Percentiles rank a stretch among this genome's conserved stretches.
These are phyloP conservation scores for Dromiciops gliroides DNA, from an alignment of 2,113 vertebrate genomes.

Conservation along the genomic window DNA sequence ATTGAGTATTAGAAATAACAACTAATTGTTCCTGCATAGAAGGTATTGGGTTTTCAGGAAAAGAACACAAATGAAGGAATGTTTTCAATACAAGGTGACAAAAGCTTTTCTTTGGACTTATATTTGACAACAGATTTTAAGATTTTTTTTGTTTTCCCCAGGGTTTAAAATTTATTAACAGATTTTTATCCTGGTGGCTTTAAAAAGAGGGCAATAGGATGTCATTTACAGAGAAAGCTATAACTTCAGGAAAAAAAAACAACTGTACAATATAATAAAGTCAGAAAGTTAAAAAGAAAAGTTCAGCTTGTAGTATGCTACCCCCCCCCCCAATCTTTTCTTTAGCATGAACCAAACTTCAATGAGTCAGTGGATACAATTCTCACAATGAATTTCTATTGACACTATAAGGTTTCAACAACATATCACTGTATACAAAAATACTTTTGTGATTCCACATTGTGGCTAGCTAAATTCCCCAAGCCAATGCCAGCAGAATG, in stretches of 20 bases:
- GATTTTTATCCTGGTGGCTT: slow-evolving; percentile 10
- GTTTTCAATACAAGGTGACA: no score
- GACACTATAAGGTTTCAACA: not conserved
- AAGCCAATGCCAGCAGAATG: not conserved
- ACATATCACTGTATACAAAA: not conserved
- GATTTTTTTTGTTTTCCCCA: not conserved
- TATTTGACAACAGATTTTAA: slow-evolving; percentile 7
- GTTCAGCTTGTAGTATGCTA: not conserved
- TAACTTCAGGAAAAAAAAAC: slow-evolving; percentile 14
- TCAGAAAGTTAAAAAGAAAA: not conserved
- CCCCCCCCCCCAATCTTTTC: not conserved
- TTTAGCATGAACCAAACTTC: not conserved
- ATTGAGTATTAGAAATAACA: not conserved
- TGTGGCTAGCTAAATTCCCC: not conserved
- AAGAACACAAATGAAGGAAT: not conserved
- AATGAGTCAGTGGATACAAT: not conserved
- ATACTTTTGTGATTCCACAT: not conserved
- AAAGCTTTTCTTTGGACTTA: not conserved
- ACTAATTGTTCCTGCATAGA: not conserved
- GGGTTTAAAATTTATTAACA: slow-evolving; percentile 24
- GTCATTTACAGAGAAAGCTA: slow-evolving; percentile 1
- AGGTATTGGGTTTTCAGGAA: not conserved
- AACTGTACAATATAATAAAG: not conserved
- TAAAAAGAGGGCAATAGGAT: slow-evolving; percentile 19
- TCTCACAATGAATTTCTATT: not conserved